These are phyloP conservation scores for Rosalia funebris DNA, from an alignment of 2,888 invertebrate species.

Conservation along the genomic window DNA sequence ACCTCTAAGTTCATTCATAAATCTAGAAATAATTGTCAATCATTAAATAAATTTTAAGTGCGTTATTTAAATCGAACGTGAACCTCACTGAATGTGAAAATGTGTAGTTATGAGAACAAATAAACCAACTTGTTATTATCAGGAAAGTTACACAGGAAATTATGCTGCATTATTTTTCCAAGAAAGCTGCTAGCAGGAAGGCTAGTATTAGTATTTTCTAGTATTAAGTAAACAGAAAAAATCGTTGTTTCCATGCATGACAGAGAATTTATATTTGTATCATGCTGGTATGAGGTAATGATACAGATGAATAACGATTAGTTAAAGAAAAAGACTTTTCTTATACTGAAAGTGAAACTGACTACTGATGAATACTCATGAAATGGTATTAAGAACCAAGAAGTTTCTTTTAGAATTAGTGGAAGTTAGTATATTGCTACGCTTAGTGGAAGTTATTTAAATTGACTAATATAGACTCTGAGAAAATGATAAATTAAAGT, in stretches of 20 bases:
- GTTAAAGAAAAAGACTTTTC: too few species aligned
- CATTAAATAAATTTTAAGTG: too few species aligned
- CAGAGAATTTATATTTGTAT: background rate
- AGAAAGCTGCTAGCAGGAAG: background rate
- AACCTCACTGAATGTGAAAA: conserved; percentile 2
- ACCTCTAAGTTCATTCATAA: background rate
- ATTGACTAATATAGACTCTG: too few species aligned
- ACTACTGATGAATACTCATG: too few species aligned
- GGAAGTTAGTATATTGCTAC: too few species aligned
- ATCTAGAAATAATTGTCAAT: background rate
- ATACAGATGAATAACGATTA: background rate
- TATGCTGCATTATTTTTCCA: background rate
- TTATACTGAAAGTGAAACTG: too few species aligned
- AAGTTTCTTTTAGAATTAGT: too few species aligned
- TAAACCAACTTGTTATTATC: conserved; percentile 4
- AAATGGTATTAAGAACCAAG: too few species aligned
- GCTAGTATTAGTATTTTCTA: background rate
- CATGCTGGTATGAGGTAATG: background rate
- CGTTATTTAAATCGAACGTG: background rate
- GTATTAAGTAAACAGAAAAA: background rate
- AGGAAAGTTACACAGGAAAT: conserved; percentile 6
- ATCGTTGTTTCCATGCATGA: background rate
- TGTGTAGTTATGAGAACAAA: background rate
- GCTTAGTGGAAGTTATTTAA: too few species aligned
- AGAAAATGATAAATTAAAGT: too few species aligned